phyloP scores from a whole-genome alignment of 2,113 vertebrate species.

The Sorex araneus region DNA sequence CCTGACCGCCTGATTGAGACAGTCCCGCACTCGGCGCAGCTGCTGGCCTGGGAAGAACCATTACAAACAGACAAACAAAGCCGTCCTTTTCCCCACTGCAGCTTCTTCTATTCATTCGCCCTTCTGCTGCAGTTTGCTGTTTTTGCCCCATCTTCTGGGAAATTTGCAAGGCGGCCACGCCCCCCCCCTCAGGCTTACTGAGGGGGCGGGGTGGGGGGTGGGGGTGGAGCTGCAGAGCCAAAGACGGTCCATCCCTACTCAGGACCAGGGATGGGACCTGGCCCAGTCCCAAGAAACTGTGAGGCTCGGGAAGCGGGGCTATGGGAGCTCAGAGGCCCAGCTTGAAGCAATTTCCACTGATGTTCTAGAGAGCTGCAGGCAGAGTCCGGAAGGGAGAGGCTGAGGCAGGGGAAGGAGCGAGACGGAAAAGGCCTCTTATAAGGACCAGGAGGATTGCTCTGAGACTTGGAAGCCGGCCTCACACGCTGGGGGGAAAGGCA shows the following conservation, averaged over 20 bases:
- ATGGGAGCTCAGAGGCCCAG: not conserved
- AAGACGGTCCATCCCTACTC: constrained; percentile 45
- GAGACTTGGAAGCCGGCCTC: no score
- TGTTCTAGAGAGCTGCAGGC: not conserved
- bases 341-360: constrained; percentile 52
- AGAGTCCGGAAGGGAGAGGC: not conserved
- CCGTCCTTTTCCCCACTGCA: not conserved
- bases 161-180: not conserved
- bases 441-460: no score
- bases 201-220: no score
- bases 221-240: not conserved
- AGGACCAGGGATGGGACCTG: not conserved
- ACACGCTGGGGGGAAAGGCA: no score
- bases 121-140: constrained; percentile 20
- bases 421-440: no score
- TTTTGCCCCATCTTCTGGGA: constrained; percentile 23
- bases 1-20: not conserved
- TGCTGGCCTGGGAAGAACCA: constrained; percentile 10
- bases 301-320: no score
- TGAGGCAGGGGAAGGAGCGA: no score
- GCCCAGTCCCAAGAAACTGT: not conserved
- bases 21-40: not conserved
- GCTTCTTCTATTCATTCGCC: constrained; percentile 46
- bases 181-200: not conserved
- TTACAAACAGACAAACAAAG: not conserved